A percentile compares a stretch with the other conserved stretches of the same genome.
Evolutionary conservation across 2,113 vertebrate species (phyloP).

Genomic region (Python bivittatus): DNA sequence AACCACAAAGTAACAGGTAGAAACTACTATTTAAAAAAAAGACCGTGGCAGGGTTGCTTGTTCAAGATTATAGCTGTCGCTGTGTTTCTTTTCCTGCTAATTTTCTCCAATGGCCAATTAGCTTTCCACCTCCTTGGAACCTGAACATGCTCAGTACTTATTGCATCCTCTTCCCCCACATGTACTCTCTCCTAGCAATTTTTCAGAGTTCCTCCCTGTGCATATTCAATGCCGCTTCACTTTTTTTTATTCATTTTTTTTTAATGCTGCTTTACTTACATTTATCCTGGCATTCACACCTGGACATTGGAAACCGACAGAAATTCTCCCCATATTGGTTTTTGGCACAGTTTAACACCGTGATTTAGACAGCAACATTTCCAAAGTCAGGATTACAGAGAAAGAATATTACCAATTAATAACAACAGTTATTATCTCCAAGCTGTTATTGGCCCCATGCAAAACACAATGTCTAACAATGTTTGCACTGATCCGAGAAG

Average conservation of each 20-base stretch:
- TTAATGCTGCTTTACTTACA: neutral
- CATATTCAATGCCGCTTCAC: neutral
- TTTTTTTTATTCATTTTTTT: too few relatives aligned
- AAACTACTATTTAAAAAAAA: neutral
- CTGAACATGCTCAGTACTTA: neutral
- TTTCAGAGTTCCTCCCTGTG: neutral
- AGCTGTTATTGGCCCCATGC: constrained; percentile 42
- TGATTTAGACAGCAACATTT: constrained; percentile 37
- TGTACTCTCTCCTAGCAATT: neutral
- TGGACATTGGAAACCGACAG: neutral
- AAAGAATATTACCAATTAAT: constrained; percentile 55
- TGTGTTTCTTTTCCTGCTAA: neutral
- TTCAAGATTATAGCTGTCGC: neutral
- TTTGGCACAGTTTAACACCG: neutral
- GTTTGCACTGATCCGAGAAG: constrained; percentile 62
- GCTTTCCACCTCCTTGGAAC: neutral
- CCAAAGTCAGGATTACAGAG: constrained; percentile 42
- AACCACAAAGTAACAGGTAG: neutral
- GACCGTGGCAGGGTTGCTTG: neutral
- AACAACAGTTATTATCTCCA: constrained; percentile 60
- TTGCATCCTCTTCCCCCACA: neutral
- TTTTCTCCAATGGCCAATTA: neutral
- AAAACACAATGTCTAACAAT: constrained; percentile 55
- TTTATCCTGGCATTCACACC: neutral
- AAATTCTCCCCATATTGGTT: neutral